Percentiles rank a stretch among this genome's conserved stretches.
phyloP scores from a whole-genome alignment of 2,113 vertebrate genomes.

The Apteryx owenii region DNA sequence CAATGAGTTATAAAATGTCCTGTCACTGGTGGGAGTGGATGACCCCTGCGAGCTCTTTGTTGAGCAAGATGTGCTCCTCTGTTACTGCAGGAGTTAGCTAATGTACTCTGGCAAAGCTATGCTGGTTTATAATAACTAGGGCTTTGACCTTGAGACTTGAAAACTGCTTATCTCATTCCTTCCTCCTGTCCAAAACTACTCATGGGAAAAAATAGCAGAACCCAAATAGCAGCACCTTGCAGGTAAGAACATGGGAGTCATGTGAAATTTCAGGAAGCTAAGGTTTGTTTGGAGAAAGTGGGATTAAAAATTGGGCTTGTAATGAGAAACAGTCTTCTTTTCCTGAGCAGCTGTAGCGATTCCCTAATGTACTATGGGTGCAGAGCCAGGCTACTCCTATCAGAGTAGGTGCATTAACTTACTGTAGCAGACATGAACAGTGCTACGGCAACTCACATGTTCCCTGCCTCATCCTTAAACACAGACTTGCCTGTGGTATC shows the following conservation, averaged over 20 bases:
- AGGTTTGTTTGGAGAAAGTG: not conserved
- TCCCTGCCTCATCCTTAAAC: not conserved
- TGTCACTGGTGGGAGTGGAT: not conserved
- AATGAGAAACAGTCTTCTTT: not conserved
- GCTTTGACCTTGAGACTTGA: not conserved
- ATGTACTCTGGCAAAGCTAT: not conserved
- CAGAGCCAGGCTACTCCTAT: not conserved
- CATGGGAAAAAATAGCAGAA: not conserved
- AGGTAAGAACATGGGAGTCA: not conserved
- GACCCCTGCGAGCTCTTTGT: not conserved
- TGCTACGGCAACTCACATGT: not conserved
- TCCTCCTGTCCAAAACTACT: not conserved
- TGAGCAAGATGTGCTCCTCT: not conserved
- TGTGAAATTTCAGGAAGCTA: not conserved
- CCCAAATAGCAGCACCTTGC: not conserved
- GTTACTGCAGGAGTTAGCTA: not conserved
- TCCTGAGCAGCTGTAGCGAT: not conserved
- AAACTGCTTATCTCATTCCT: not conserved
- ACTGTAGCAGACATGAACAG: not conserved
- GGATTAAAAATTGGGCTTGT: not conserved
- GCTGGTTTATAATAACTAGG: not conserved
- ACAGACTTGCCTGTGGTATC: not conserved
- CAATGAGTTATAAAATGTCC: not conserved
- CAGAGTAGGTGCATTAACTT: not conserved
- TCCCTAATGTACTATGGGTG: not conserved